Evolutionary conservation across 2,888 invertebrate species (phyloP), one percentile per base, ranked within the genome.

Genomic region (Sinodicranocentrus sp.): DNA sequence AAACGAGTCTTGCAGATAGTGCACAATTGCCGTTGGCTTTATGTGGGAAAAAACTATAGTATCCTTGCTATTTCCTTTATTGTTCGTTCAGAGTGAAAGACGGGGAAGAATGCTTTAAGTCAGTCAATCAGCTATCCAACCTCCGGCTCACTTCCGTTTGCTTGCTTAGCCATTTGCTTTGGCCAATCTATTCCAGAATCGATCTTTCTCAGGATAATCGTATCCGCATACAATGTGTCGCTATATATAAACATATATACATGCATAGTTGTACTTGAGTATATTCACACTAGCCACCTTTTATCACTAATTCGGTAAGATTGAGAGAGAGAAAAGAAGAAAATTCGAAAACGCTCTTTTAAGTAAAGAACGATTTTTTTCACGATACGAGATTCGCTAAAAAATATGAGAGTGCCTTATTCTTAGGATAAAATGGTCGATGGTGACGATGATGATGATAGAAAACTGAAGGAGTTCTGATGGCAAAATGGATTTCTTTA

Each of bases 401-500:
- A 78, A n/a, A 79, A 21, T 59, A 13, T 19, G n/a, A 70, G 28
- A 54, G 78, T 15, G 13, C 54, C 68, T 23, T 13, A 48, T 43
- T 75, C 33, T 43, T 8, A 68, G 19, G 19, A 73, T 63, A 48
- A 61, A 82, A 82, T 73, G 68, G 72, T 23, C 72, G 65, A 26
- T 65, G 72, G 23, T 43, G 73, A 73, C 39, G 70, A 70, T 54
- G 70, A 78, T 72, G 52, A 19, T 54, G 70, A 79, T 57, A 59
- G 61, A 39, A 70, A 67, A 68, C 57, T 68, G 68, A 68, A 75
- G 44, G 73, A 68, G 68, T 68, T 82, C 68, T 59, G 48, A 68
- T 73, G 75, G 82, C 54, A 68, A 75, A 82, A 75, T 73, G 80
- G 80, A 82, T 75, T 82, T 75, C 68, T 59, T 73, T 68, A 68